Percentiles rank a stretch among this genome's conserved stretches.
Evolutionary conservation across 2,797 vertebrate species (phyloP).

Genomic region (Cuniculus paca): DNA sequence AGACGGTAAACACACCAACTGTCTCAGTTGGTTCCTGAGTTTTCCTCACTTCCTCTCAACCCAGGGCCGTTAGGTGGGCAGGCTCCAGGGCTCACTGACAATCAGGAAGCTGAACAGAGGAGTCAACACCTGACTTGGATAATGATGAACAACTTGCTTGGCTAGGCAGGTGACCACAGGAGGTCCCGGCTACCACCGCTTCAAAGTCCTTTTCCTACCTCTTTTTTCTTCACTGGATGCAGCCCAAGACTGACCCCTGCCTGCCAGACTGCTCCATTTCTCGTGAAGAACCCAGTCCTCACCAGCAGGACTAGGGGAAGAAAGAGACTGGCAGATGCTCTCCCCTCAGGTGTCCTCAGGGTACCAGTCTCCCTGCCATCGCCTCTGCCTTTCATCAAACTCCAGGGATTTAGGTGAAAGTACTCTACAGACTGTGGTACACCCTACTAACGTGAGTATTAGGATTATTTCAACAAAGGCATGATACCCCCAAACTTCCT

Average conservation of each 20-base stretch:
- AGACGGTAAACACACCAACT: slow-evolving; percentile 51
- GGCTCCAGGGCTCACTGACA: neutral
- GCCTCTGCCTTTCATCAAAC: neutral
- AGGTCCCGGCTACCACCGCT: neutral
- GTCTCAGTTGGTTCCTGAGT: slow-evolving; percentile 53
- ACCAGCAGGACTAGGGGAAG: neutral
- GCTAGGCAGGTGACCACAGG: neutral
- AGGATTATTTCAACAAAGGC: neutral
- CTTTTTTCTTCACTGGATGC: neutral
- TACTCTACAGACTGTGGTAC: neutral
- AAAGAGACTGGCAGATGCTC: neutral
- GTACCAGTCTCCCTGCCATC: neutral
- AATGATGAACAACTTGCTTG: neutral
- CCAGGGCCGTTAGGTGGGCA: neutral
- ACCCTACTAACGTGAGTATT: neutral
- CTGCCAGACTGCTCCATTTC: neutral
- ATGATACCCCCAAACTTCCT: neutral
- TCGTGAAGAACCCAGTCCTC: neutral
- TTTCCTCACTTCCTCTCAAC: slow-evolving; percentile 57
- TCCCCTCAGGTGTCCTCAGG: neutral
- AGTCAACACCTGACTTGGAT: neutral
- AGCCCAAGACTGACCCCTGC: neutral
- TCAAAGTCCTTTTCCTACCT: neutral
- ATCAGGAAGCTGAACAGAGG: neutral
- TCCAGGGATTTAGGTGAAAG: neutral